Conservation (phyloP, 2,113 vertebrate genomes). For the Micronycteris hirsuta region DNA sequence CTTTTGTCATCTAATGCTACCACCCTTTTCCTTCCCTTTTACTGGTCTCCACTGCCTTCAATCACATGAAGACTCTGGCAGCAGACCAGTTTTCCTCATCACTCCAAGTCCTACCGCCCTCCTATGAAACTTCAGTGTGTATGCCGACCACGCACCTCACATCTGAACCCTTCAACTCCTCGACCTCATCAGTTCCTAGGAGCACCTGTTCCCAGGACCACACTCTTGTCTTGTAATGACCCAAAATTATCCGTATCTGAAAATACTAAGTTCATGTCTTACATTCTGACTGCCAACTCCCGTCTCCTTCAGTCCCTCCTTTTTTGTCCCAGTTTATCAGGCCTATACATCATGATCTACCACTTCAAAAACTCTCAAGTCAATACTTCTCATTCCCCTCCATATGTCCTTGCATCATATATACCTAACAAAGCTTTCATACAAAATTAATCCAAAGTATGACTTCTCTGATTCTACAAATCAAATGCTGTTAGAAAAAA, state of each 20-base stretch:
- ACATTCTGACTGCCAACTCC: not conserved
- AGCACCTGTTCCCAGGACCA: not conserved
- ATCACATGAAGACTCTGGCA: not conserved
- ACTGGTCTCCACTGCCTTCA: not conserved
- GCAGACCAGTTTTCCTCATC: not conserved
- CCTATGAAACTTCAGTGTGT: not conserved
- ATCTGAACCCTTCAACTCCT: not conserved
- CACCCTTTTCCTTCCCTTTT: not conserved
- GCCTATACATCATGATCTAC: not conserved
- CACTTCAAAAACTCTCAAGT: not conserved
- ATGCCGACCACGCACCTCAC: not conserved
- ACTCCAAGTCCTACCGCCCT: not conserved
- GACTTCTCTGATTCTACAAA: not conserved
- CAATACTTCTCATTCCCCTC: not conserved
- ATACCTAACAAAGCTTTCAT: not conserved
- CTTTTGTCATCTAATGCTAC: not conserved
- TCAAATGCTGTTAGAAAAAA: not conserved
- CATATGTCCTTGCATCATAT: not conserved
- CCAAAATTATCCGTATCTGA: not conserved
- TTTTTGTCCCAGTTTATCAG: not conserved
- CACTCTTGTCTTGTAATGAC: not conserved
- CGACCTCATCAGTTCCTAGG: not conserved
- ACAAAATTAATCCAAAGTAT: not conserved
- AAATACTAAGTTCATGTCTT: conserved; percentile 20
- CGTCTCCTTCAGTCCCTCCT: not conserved